These are phyloP conservation scores for Rotaria magnacalcarata DNA, from an alignment of 2,888 invertebrate genomes.

Conservation along the genomic window DNA sequence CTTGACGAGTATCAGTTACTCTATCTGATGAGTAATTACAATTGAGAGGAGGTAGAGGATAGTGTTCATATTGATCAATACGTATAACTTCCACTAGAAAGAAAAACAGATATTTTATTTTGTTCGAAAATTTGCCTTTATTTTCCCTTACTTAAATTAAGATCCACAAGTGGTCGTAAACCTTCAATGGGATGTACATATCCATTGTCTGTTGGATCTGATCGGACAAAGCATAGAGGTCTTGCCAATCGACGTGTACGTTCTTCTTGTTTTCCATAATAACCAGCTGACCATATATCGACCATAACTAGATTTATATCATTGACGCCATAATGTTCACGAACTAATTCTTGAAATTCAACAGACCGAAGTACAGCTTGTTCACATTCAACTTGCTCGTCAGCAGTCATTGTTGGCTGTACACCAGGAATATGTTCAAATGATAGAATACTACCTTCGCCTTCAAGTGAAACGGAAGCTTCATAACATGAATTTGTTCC, in stretches of 20 bases:
- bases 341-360: background rate
- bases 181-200: slow-evolving; percentile 46
- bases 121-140: no score
- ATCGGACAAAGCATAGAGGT: background rate
- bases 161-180: slow-evolving; percentile 44
- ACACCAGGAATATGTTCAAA: background rate
- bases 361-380: background rate
- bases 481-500: background rate
- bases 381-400: slow-evolving; percentile 13
- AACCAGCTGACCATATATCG: background rate
- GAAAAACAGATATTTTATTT: no score
- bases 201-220: slow-evolving; percentile 25
- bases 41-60: slow-evolving; percentile 40
- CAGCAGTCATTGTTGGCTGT: background rate
- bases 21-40: slow-evolving; percentile 7
- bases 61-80: slow-evolving; percentile 40
- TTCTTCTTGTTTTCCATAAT: slow-evolving; percentile 3
- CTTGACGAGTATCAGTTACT: background rate
- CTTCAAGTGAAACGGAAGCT: background rate
- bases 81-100: slow-evolving; percentile 39
- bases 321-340: background rate
- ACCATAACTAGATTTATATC: background rate
- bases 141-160: background rate
- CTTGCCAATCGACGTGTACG: background rate
- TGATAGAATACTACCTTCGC: background rate